phyloP scores from a whole-genome alignment of 2,113 vertebrate species.

The Albula goreensis region DNA sequence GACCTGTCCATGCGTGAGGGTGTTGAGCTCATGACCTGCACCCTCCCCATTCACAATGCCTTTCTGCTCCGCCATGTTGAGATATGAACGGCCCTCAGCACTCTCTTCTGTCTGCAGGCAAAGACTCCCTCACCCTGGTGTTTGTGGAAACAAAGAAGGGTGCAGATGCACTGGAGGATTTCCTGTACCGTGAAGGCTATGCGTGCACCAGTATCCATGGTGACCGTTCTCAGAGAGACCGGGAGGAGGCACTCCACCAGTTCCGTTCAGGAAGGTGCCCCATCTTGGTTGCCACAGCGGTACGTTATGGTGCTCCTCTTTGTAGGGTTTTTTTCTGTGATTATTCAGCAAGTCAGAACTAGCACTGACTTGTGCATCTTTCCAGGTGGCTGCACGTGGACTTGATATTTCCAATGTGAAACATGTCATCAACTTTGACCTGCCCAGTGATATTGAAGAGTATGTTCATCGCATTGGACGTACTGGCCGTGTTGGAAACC shows the following conservation, averaged over 20 bases:
- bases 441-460: slow-evolving; percentile 97
- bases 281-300: slow-evolving; percentile 95
- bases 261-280: slow-evolving; percentile 96
- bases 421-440: slow-evolving; percentile 96
- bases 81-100: not conserved
- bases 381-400: slow-evolving; percentile 92
- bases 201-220: slow-evolving; percentile 97
- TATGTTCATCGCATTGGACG: slow-evolving; percentile 97
- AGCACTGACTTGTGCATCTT: slow-evolving; percentile 12
- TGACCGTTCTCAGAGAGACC: slow-evolving; percentile 91
- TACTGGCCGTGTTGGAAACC: slow-evolving; percentile 95
- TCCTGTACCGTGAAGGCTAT: slow-evolving; percentile 92
- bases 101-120: slow-evolving; percentile 68
- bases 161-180: slow-evolving; percentile 92
- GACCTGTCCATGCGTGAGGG: not conserved
- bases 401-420: slow-evolving; percentile 97
- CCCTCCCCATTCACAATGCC: not conserved
- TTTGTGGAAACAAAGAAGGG: slow-evolving; percentile 99
- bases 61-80: too few relatives aligned
- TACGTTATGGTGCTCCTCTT: slow-evolving; percentile 56
- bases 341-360: not conserved
- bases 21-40: not conserved
- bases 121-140: slow-evolving; percentile 92
- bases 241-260: slow-evolving; percentile 93
- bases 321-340: not conserved